Conservation (phyloP, 2,888 invertebrate species). For the Mesorhabditis sp. region DNA sequence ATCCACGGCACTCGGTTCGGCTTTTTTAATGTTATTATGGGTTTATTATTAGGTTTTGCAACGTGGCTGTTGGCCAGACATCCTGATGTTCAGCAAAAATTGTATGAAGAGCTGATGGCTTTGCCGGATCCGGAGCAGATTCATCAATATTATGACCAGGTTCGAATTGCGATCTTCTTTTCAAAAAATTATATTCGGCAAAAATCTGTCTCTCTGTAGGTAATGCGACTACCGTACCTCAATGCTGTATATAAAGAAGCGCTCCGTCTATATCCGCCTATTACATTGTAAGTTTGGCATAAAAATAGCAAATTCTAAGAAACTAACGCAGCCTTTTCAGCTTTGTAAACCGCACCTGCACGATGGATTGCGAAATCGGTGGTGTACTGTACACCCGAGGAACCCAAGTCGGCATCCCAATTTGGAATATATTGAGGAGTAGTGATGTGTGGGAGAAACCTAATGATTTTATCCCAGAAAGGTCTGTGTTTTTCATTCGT, state of each 20-base stretch:
- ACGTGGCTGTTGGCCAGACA: conserved; percentile 62
- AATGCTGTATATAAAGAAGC: conserved; percentile 53
- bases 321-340: conserved; percentile 1
- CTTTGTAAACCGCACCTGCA: conserved; percentile 37
- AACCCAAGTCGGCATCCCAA: conserved; percentile 19
- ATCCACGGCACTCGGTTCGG: conserved; percentile 60
- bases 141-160: conserved; percentile 7
- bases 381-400: conserved; percentile 31
- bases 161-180: background rate
- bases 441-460: conserved; percentile 41
- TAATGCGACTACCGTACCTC: conserved; percentile 29
- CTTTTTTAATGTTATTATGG: background rate
- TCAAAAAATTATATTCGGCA: background rate
- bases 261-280: conserved; percentile 46
- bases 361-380: conserved; percentile 30
- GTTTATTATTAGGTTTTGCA: conserved; percentile 50
- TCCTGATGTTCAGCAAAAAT: conserved; percentile 60
- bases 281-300: conserved; percentile 26
- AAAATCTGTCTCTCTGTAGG: background rate
- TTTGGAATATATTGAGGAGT: conserved; percentile 25
- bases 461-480: conserved; percentile 40
- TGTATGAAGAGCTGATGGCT: conserved; percentile 60
- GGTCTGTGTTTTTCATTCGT: conserved; percentile 19
- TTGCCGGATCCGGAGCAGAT: conserved; percentile 46
- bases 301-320: background rate